These are phyloP conservation scores for Amblyopsis rosae DNA, from an alignment of 2,113 vertebrate genomes.

Conservation along the genomic window DNA sequence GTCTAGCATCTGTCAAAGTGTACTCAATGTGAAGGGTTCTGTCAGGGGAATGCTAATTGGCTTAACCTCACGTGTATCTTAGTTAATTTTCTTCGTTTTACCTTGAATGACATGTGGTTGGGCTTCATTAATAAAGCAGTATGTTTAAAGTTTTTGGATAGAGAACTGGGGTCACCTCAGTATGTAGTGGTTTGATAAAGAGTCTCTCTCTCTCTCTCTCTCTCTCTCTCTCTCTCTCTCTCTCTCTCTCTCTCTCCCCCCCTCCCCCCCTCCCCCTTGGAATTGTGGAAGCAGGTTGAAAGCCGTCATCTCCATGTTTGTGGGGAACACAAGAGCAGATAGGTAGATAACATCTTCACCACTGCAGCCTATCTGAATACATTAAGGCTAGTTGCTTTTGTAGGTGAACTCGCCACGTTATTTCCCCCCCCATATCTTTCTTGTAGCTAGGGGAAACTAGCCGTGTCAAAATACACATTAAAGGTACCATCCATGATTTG, in stretches of 20 bases:
- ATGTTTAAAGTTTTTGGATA: constrained; percentile 45
- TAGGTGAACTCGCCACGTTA: too few species aligned
- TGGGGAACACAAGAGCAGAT: constrained; percentile 9
- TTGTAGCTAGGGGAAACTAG: too few species aligned
- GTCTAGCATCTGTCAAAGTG: constrained; percentile 38
- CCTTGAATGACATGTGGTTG: constrained; percentile 25
- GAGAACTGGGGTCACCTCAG: constrained; percentile 42
- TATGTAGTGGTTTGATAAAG: constrained; percentile 25
- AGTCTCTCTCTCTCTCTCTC: constrained; percentile 30
- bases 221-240: constrained; percentile 41
- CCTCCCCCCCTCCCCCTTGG: background rate
- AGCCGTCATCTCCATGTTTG: constrained; percentile 13
- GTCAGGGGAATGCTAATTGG: constrained; percentile 70
- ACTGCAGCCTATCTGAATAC: constrained; percentile 23
- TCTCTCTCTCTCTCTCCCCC: constrained; percentile 16
- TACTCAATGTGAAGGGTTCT: constrained; percentile 60
- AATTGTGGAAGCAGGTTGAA: background rate
- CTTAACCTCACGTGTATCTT: constrained; percentile 58
- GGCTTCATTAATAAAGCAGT: constrained; percentile 59
- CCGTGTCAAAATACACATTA: too few species aligned
- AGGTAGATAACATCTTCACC: constrained; percentile 1
- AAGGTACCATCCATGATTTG: too few species aligned
- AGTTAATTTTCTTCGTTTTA: constrained; percentile 36
- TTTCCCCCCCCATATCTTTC: too few species aligned
- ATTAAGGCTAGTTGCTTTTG: constrained; percentile 15